Conservation (phyloP, 2,797 vertebrate genomes). For the Rhinichthys osculus region DNA sequence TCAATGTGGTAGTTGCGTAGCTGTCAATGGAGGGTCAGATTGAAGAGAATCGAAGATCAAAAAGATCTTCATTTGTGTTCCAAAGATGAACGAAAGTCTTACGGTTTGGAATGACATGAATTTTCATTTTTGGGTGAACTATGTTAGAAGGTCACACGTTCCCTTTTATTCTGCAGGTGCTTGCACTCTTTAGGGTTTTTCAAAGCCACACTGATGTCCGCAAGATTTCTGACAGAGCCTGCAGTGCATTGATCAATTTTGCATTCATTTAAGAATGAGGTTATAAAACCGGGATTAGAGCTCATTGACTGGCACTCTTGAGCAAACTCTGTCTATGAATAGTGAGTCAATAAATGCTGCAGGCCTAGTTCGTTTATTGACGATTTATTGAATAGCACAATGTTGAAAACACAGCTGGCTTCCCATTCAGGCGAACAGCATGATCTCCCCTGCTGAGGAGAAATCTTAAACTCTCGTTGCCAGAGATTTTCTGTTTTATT, state of each 20-base stretch:
- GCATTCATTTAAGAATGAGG: conserved; percentile 75
- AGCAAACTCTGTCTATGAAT: conserved; percentile 63
- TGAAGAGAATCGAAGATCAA: no score
- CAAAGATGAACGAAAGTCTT: no score
- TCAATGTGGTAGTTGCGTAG: no score
- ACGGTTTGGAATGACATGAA: no score
- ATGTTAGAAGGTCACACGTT: conserved; percentile 12
- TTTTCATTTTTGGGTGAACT: no score
- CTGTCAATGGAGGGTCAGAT: no score
- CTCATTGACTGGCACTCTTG: conserved; percentile 73
- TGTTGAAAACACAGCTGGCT: conserved; percentile 14
- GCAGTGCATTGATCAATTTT: conserved; percentile 72
- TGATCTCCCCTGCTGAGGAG: not conserved
- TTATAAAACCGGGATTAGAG: conserved; percentile 79
- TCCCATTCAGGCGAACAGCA: not conserved
- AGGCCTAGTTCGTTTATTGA: conserved; percentile 58
- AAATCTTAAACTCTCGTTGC: not conserved
- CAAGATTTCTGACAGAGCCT: not conserved
- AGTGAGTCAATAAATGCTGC: conserved; percentile 68
- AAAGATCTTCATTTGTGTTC: no score
- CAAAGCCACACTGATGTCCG: conserved; percentile 32
- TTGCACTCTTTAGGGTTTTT: not conserved
- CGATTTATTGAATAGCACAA: not conserved
- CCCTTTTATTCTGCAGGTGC: not conserved
- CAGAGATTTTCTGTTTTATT: not conserved